Percentiles rank a stretch among this genome's conserved stretches.
phyloP scores from a whole-genome alignment of 2,888 invertebrate genomes.

The Nezara viridula region DNA sequence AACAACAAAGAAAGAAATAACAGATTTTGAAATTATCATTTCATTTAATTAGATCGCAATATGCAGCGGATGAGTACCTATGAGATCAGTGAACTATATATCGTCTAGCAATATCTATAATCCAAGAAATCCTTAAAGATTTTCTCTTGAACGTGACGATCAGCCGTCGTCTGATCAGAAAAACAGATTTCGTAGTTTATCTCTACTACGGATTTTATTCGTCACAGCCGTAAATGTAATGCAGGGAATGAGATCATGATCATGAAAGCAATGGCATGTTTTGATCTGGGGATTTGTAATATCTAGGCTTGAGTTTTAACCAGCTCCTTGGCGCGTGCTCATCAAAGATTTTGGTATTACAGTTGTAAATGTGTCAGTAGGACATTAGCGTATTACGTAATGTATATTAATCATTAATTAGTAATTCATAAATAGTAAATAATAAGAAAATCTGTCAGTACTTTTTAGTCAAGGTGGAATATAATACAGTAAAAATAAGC shows the following conservation, averaged over 20 bases:
- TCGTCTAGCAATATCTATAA: background rate
- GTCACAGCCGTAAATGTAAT: background rate
- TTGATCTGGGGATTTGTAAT: background rate
- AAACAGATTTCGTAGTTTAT: background rate
- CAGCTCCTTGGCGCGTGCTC: background rate
- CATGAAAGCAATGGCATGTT: background rate
- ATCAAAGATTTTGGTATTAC: background rate
- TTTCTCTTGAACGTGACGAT: background rate
- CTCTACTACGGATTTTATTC: background rate
- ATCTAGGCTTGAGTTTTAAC: background rate
- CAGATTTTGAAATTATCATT: too few relatives aligned
- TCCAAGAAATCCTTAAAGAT: background rate
- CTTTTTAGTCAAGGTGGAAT: too few relatives aligned
- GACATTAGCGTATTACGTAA: background rate
- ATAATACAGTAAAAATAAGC: too few relatives aligned
- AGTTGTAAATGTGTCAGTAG: background rate
- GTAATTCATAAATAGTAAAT: too few relatives aligned
- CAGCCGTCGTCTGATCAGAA: background rate
- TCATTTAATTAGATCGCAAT: too few relatives aligned
- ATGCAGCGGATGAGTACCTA: too few relatives aligned
- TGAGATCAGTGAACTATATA: too few relatives aligned
- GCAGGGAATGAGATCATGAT: background rate
- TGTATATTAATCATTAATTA: background rate
- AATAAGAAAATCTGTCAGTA: too few relatives aligned
- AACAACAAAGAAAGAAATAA: too few relatives aligned